Conservation (phyloP, 2,113 vertebrate species). For the Peromyscus maniculatus region DNA sequence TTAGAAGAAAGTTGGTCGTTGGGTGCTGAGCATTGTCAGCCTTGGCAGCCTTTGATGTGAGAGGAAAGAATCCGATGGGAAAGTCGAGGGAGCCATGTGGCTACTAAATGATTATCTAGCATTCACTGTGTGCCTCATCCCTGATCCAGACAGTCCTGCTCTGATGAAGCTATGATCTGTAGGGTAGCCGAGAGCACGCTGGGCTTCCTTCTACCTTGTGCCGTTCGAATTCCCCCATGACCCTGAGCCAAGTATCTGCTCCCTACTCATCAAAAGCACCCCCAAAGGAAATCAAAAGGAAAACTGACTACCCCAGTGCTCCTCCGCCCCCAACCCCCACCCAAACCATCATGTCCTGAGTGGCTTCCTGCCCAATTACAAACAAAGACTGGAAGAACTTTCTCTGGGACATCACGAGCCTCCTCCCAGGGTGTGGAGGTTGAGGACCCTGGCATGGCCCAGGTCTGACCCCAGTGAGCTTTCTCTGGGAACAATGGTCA, state of each 20-base stretch:
- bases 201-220: not conserved
- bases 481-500: slow-evolving; percentile 64
- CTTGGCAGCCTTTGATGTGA: not conserved
- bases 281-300: slow-evolving; percentile 50
- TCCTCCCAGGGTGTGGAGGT: slow-evolving; percentile 57
- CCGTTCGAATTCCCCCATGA: not conserved
- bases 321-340: not conserved
- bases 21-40: not conserved
- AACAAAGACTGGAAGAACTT: slow-evolving; percentile 59
- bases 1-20: not conserved
- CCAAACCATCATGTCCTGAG: not conserved
- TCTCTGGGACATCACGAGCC: slow-evolving; percentile 29
- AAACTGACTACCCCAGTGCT: not conserved
- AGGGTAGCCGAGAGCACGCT: not conserved
- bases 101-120: not conserved
- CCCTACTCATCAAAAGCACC: slow-evolving; percentile 9
- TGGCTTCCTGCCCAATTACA: slow-evolving; percentile 60
- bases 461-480: slow-evolving; percentile 55
- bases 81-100: not conserved
- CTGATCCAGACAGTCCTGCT: not conserved
- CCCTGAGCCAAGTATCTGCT: not conserved
- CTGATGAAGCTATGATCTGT: not conserved
- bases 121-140: not conserved
- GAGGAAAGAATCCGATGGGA: not conserved
- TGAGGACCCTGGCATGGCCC: slow-evolving; percentile 46